These are phyloP conservation scores for Alosa alosa DNA, from an alignment of 2,113 vertebrate species.

Conservation along the genomic window DNA sequence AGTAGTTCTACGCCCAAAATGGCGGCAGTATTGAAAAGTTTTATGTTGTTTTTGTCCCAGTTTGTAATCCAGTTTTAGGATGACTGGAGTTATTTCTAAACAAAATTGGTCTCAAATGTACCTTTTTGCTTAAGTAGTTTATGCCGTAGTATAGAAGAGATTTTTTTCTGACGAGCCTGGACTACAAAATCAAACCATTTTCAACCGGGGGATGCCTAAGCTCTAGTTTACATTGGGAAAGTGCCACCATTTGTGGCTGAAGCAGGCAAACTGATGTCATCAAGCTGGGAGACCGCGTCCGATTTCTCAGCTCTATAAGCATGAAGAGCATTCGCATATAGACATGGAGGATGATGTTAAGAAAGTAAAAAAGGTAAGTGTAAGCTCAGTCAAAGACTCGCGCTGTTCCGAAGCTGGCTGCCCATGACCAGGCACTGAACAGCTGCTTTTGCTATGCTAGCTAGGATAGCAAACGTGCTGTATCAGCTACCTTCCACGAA, in stretches of 20 bases:
- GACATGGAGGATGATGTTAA: slow-evolving; percentile 92
- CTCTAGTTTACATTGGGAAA: slow-evolving; percentile 42
- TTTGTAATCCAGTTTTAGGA: slow-evolving; percentile 49
- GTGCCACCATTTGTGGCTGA: slow-evolving; percentile 37
- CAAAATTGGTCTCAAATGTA: slow-evolving; percentile 20
- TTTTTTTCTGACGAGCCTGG: not conserved
- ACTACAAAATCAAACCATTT: slow-evolving; percentile 9
- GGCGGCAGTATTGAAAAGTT: slow-evolving; percentile 87
- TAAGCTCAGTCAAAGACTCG: not conserved
- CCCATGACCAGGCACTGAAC: not conserved
- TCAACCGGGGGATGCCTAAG: slow-evolving; percentile 32
- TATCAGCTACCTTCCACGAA: not conserved
- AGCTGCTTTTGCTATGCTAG: slow-evolving; percentile 15
- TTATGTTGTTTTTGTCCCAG: slow-evolving; percentile 62
- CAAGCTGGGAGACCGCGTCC: slow-evolving; percentile 34
- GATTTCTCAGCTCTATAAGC: slow-evolving; percentile 60
- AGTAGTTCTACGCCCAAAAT: slow-evolving; percentile 86
- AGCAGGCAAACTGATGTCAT: slow-evolving; percentile 43
- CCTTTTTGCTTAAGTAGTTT: slow-evolving; percentile 54
- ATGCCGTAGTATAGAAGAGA: slow-evolving; percentile 21
- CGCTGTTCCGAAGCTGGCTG: slow-evolving; percentile 16
- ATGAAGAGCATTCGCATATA: slow-evolving; percentile 61
- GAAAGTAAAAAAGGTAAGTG: slow-evolving; percentile 88
- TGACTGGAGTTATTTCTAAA: not conserved
- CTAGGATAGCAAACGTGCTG: not conserved